Base-by-base conservation (phyloP, 2,888 invertebrate species). In the Macrosoma leucophasiata region DNA sequence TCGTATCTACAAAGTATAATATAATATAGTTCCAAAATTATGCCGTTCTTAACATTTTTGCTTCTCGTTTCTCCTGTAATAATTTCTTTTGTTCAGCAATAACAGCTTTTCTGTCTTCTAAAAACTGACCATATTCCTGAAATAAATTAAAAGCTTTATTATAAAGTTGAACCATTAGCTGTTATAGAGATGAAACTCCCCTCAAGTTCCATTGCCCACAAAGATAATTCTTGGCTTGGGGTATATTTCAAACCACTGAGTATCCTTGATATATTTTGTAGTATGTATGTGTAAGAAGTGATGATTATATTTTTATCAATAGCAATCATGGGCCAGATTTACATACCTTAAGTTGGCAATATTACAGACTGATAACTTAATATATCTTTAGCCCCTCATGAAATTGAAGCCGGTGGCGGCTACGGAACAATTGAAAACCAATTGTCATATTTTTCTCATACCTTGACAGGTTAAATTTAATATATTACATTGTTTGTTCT, bases 221-320 rank as follows among this genome's bases (percentile, higher is more conserved):
- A 62, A 93, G 90, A 60, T 95, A 97, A 43, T 96, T 96, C 60
- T 88, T 98, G 48, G 93, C 98, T 1, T 99, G 98, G 98, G 99
- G 98, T 35, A 89, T 98, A 55, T 97, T 97, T 82, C 98, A 98
- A 88, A 93, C 98, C 43, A 94, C 96, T 97, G 84, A 87, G 89
- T 85, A 27, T 22, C 33, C 23, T 10, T 10, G 13, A 29, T 30
- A 12, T 14, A n/a, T n/a, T n/a, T 14, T 26, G 25, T 33, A 29
- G n/a, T 24, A 23, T 5, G 21, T n/a, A n/a, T n/a, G n/a, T n/a
- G n/a, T n/a, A n/a, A n/a, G n/a, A n/a, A n/a, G n/a, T n/a, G n/a
- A n/a, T n/a, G n/a, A n/a, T n/a, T n/a, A n/a, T n/a, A n/a, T n/a
- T n/a, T n/a, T n/a, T n/a, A n/a, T n/a, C n/a, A n/a, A n/a, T n/a